Conservation (phyloP, 2,888 invertebrate genomes). For the Heliconius ethilla region DNA sequence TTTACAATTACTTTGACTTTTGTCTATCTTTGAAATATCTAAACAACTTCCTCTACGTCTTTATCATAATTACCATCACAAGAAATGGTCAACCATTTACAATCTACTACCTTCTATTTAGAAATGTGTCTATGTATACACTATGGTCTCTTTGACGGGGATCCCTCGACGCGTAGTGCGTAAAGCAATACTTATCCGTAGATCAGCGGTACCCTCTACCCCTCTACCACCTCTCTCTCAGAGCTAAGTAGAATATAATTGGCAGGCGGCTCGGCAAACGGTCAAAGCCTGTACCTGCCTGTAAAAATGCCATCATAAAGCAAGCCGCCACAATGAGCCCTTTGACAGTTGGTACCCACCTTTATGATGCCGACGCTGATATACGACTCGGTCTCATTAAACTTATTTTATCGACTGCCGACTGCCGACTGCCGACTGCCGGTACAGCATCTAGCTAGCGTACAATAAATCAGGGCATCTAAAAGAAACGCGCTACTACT, state of each 20-base stretch:
- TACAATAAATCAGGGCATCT: slow-evolving; percentile 72
- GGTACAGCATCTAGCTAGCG: slow-evolving; percentile 68
- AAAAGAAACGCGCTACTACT: slow-evolving; percentile 65
- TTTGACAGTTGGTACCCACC: slow-evolving; percentile 79
- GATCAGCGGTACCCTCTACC: slow-evolving; percentile 22
- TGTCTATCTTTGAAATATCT: slow-evolving; percentile 22
- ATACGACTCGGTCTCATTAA: slow-evolving; percentile 75
- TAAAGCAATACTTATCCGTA: slow-evolving; percentile 42
- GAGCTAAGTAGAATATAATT: slow-evolving; percentile 80
- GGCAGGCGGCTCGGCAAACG: slow-evolving; percentile 73
- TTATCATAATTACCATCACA: slow-evolving; percentile 26
- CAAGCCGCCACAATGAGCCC: slow-evolving; percentile 77
- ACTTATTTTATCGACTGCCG: slow-evolving; percentile 77
- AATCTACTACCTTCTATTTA: background rate
- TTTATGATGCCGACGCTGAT: slow-evolving; percentile 80
- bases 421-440: slow-evolving; percentile 57
- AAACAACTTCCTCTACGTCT: slow-evolving; percentile 7
- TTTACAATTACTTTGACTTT: slow-evolving; percentile 15
- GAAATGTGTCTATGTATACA: background rate
- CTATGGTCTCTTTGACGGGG: slow-evolving; percentile 1
- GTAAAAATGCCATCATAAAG: slow-evolving; percentile 81
- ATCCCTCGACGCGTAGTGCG: slow-evolving; percentile 6
- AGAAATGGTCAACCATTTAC: slow-evolving; percentile 19
- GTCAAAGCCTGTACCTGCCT: slow-evolving; percentile 78
- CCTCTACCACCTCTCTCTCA: too few relatives aligned